Base-by-base conservation (phyloP, 1,140 invertebrate species). In the Homalodisca vitripennis region DNA sequence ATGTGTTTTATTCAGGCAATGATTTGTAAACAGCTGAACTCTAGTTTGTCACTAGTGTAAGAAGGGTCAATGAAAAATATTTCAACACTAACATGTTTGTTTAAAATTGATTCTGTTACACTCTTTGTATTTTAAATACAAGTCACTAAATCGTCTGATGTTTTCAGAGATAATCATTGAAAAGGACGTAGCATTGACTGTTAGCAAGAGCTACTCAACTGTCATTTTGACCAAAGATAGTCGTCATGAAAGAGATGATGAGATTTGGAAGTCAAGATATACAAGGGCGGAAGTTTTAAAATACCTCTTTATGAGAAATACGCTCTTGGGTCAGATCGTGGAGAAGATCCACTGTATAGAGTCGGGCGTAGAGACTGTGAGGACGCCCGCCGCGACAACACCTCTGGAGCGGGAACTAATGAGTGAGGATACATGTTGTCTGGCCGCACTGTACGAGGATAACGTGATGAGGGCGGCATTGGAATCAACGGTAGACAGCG, bases 261-360 rank as follows among this genome's bases (percentile, higher is more conserved):
- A 66, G n/a, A 46, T 3, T 10, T 66, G 63, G 63, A 66, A 66
- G 24, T 20, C n/a, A 12, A 41, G 47, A 27, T 1, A 41, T 31
- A 27, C 27, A 12, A 46, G 41, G 6, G 32, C 17, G 27, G 32
- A 41, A 27, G 26, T 66, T 14, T 27, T 66, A 17, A 41, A 66
- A 34, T 66, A 46, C 22, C 27, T 66, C 12, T 32, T 34, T 1
- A 13, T 22, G n/a, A 66, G 63, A 47, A 46, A 41, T 24, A 32
- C 63, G 1, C 30, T 66, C 14, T 47, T 66, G 34, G 63, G 63
- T 20, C 17, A 13, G 10, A 20, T 66, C 63, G 32, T 66, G 13
- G 63, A 66, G 22, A 66, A 66, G 31, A 27, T 66, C 17, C 41
- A 66, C 26, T 46, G 63, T 27, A 66, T 66, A 10, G 63, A 66